Evolutionary conservation across 37 sponge, comb jelly and placozoan species (phyloP), one percentile per base, ranked within the genome.

Genomic region (Oopsacas minuta): DNA sequence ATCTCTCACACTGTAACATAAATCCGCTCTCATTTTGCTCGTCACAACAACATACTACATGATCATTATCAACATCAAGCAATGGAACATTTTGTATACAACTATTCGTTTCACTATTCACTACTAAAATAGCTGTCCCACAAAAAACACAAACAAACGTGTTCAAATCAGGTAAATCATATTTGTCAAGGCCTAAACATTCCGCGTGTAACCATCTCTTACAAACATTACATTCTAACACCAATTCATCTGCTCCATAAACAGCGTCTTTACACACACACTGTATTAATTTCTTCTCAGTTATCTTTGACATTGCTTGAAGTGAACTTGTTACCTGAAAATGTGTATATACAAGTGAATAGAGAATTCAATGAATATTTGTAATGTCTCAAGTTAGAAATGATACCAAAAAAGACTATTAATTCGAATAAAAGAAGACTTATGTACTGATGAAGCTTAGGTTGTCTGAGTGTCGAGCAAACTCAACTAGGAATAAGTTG

Each of bases 71-170:
- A 25, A 3, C 75, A 3, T 12, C 28, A 7, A 61, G 30, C 20
- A 61, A 10, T 20, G 75, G 75, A 5, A 61, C 75, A 12, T 61
- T 61, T 12, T 12, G 22, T 20, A 61, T 61, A 25, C 30, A 10
- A 5, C 28, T 34, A 61, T n/a, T n/a, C 28, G 3, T 3, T 25
- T 61, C 30, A n/a, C 75, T 25, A 25, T 61, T 10, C 5, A 61
- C 75, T 5, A 61, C 75, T 61, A 61, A 61, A 61, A 61, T 61
- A 12, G 75, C 75, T 20, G 75, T 61, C 22, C 75, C 75, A n/a
- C 75, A 61, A n/a, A 61, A 61, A 5, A 61, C 17, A 61, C 75
- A 61, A 7, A 61, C 75, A 61, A 61, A 61, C 8, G 8, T 8
- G 12, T 42, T 15, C 28, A 32, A 25, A 61, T 61, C 30, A 7